These are phyloP conservation scores for Drosophila birchii DNA, from an alignment of 2,888 invertebrate species.

Conservation along the genomic window DNA sequence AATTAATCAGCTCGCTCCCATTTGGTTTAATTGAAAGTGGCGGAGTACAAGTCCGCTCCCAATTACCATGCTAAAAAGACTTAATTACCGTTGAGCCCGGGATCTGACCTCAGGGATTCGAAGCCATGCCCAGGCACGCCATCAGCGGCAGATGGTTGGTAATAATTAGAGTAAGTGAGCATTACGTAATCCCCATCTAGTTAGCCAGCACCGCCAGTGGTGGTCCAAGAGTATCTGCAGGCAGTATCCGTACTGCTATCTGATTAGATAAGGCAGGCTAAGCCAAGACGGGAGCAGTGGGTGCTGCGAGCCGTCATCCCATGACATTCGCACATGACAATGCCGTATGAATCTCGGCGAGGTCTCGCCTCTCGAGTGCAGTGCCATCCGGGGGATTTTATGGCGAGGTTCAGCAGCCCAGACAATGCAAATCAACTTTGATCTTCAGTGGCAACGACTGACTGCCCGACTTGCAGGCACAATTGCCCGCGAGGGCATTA, in stretches of 20 bases:
- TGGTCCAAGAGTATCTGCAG: slow-evolving; percentile 30
- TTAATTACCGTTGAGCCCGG: slow-evolving; percentile 61
- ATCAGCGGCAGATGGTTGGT: slow-evolving; percentile 39
- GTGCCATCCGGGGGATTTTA: slow-evolving; percentile 19
- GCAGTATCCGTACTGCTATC: background rate
- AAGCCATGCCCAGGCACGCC: slow-evolving; percentile 36
- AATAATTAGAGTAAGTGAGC: slow-evolving; percentile 55
- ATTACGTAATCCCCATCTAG: slow-evolving; percentile 61
- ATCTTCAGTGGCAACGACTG: slow-evolving; percentile 19
- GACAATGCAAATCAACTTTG: slow-evolving; percentile 41
- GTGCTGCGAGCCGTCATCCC: background rate
- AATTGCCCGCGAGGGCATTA: slow-evolving; percentile 50
- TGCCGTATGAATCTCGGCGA: slow-evolving; percentile 26
- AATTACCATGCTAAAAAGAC: slow-evolving; percentile 61
- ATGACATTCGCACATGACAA: slow-evolving; percentile 42
- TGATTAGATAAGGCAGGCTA: slow-evolving; percentile 50
- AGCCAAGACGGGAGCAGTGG: slow-evolving; percentile 5
- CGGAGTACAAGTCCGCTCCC: slow-evolving; percentile 15
- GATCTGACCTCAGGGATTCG: slow-evolving; percentile 44
- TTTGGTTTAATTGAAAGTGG: slow-evolving; percentile 63
- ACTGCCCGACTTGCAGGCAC: slow-evolving; percentile 25
- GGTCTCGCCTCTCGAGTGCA: slow-evolving; percentile 9
- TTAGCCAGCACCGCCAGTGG: slow-evolving; percentile 8
- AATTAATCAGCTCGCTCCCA: slow-evolving; percentile 50
- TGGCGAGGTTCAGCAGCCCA: slow-evolving; percentile 14